Percentiles rank a stretch among this genome's conserved stretches.
Evolutionary conservation across 2,888 invertebrate species (phyloP).

Genomic region (Eilema caniola): DNA sequence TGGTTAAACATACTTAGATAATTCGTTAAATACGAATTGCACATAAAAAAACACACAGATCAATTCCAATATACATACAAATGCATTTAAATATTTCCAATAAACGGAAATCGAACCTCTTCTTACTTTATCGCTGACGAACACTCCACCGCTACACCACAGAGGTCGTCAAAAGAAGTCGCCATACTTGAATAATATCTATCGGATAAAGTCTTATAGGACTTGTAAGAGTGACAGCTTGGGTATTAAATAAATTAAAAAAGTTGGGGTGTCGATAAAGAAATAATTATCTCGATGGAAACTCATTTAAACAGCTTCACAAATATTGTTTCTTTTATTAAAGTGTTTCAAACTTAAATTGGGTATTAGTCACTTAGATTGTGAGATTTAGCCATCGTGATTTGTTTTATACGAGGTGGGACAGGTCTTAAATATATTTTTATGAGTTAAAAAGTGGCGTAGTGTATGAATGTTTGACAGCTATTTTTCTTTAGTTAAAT

Average conservation of each 20-base stretch:
- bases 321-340: constrained; percentile 13
- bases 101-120: no score
- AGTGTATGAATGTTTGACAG: no score
- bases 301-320: constrained; percentile 15
- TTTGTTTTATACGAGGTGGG: background rate
- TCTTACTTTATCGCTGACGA: no score
- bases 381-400: constrained; percentile 1
- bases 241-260: constrained; percentile 13
- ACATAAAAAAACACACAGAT: no score
- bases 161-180: background rate
- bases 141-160: no score
- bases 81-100: no score
- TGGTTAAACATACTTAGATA: no score
- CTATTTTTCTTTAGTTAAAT: no score
- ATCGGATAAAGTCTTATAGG: background rate
- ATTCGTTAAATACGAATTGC: no score
- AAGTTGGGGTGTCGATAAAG: constrained; percentile 15
- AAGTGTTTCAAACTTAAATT: constrained; percentile 14
- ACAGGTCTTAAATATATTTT: background rate
- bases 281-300: constrained; percentile 13
- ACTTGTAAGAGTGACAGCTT: background rate
- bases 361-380: constrained; percentile 5
- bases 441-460: no score
- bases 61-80: no score
- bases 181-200: background rate